phyloP scores from a whole-genome alignment of 2,888 invertebrate genomes.

The Apamea epomidion region DNA sequence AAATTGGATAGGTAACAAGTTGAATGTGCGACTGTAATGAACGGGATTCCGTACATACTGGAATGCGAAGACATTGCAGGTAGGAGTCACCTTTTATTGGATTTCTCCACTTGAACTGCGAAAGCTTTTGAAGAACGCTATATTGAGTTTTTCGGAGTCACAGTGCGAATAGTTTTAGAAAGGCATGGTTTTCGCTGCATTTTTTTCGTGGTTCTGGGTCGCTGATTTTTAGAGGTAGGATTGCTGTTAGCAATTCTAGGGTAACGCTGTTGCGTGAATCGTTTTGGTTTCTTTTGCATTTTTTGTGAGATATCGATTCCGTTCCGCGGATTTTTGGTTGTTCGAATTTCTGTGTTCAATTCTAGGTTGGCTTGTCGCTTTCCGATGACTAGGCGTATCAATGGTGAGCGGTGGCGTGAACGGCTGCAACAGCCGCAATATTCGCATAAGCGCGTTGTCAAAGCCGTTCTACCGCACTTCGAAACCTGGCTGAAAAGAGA shows the following conservation, averaged over 20 bases:
- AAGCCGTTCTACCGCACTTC: too few species aligned
- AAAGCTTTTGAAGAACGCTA: constrained; percentile 74
- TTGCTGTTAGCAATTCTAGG: constrained; percentile 22
- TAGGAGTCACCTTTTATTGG: constrained; percentile 82
- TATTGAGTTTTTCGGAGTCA: constrained; percentile 76
- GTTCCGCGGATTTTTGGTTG: constrained; percentile 12
- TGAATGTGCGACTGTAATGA: constrained; percentile 85
- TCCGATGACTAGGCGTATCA: not conserved
- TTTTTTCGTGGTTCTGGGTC: constrained; percentile 26
- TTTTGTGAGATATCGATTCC: constrained; percentile 36
- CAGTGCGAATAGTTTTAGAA: constrained; percentile 64
- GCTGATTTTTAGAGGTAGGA: constrained; percentile 30
- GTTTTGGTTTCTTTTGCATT: constrained; percentile 22
- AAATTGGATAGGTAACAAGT: constrained; percentile 86
- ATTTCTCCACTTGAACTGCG: constrained; percentile 77
- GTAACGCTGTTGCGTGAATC: constrained; percentile 12
- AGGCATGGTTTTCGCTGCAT: constrained; percentile 38
- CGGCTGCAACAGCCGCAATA: too few species aligned
- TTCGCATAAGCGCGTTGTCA: too few species aligned
- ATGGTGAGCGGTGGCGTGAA: not conserved
- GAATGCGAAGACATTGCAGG: constrained; percentile 83
- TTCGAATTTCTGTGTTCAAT: constrained; percentile 21
- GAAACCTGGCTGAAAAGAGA: too few species aligned
- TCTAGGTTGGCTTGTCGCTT: not conserved
- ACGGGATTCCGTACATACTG: constrained; percentile 83